These are phyloP conservation scores for Microcebus griseorufus DNA, from an alignment of 2,113 vertebrate genomes.

Conservation along the genomic window DNA sequence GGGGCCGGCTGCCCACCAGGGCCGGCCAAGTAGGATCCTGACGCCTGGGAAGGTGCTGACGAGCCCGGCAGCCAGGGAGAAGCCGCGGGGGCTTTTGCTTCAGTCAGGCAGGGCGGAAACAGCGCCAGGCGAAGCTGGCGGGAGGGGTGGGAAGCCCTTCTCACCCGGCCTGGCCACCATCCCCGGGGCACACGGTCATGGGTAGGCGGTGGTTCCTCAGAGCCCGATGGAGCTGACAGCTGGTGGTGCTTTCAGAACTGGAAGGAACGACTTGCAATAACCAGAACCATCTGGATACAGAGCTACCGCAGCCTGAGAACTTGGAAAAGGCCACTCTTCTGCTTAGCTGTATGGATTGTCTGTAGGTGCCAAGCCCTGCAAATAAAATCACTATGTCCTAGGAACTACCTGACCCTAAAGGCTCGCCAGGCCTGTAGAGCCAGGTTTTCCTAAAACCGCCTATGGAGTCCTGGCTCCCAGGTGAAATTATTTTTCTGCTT, in stretches of 20 bases:
- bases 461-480: neutral
- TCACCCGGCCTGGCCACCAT: neutral
- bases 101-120: rapidly evolving
- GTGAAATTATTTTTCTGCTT: neutral
- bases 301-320: rapidly evolving
- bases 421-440: neutral
- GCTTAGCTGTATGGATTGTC: neutral
- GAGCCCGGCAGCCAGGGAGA: neutral
- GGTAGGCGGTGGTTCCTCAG: neutral
- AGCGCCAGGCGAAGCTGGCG: neutral
- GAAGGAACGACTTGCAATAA: neutral
- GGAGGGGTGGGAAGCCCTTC: neutral
- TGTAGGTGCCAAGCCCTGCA: neutral
- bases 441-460: too few relatives aligned
- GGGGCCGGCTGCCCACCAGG: neutral
- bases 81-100: neutral
- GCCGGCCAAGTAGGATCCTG: neutral
- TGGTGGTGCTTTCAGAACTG: neutral
- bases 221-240: neutral
- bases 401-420: neutral
- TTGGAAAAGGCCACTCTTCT: neutral
- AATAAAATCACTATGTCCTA: rapidly evolving
- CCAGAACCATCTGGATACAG: neutral
- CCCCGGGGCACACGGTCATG: neutral
- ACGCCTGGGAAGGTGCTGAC: neutral